Evolutionary conservation across 2,888 invertebrate genomes (phyloP), one percentile per base, ranked within the genome.

Genomic region (Notodonta dromedarius): DNA sequence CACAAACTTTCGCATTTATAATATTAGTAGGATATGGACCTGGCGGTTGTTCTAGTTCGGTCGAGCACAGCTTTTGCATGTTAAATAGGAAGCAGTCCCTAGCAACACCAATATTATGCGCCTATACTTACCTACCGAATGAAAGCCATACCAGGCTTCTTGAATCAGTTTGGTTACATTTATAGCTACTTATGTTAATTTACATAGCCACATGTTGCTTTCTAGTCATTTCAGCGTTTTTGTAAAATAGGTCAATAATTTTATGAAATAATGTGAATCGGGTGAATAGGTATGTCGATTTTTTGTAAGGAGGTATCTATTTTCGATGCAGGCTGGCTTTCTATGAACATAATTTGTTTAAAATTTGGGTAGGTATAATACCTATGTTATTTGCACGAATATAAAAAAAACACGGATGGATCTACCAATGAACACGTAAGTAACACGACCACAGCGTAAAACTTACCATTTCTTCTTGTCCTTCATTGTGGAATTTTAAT

Each of bases 391-490:
- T 46, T 46, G 24, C 42, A 42, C 11, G 42, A 42, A 42, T 42
- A 42, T 42, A 46, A 5, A 13, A n/a, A 35, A 7, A 46, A 46
- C n/a, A 46, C 46, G 11, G 9, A 42, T 11, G 11, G 42, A 12
- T 42, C 12, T 11, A n/a, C 5, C 46, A n/a, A 12, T 9, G 8
- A 42, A 42, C 46, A 46, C n/a, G 44, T 12, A 50, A 50, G 46
- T 6, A 50, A 7, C 14, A 16, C 16, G 16, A 50, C 48, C 4
- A 7, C n/a, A 11, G 6, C 6, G 14, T 24, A 24, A 24, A 70
- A 78, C 87, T 86, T 74, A 88, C 88, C 86, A 71, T 62, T 75
- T 76, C 56, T 77, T 82, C 67, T 84, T 87, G 72, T 88, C 87
- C 80, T 85, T 87, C 88, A 88, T 88, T 73, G 64, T 80, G 75